phyloP scores from a whole-genome alignment of 2,888 invertebrate species.

The Odontomyia ornata region DNA sequence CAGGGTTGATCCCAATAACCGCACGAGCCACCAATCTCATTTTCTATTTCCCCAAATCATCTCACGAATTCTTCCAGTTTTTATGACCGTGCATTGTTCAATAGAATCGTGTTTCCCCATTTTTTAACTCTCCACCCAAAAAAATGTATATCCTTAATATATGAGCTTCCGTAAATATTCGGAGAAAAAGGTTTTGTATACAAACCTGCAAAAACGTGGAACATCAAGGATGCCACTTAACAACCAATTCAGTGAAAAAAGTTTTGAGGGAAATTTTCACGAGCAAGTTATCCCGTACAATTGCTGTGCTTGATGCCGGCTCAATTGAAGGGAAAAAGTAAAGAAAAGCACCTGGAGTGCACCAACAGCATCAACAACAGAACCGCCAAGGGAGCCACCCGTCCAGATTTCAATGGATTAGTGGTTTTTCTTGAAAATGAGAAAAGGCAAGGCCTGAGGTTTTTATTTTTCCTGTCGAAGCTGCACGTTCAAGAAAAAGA shows the following conservation, averaged over 20 bases:
- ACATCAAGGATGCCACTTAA: constrained; percentile 1
- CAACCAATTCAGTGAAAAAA: background rate
- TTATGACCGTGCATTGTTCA: background rate
- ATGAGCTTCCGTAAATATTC: background rate
- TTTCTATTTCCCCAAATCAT: background rate
- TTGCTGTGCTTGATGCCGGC: background rate
- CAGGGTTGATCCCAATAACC: background rate
- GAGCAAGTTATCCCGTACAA: background rate
- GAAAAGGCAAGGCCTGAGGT: background rate
- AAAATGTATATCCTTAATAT: background rate
- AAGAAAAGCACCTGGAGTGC: no score
- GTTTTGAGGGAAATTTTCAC: background rate
- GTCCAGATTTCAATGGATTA: constrained; percentile 9
- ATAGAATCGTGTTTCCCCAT: background rate
- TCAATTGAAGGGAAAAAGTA: background rate
- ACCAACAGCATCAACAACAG: no score
- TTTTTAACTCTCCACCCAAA: background rate
- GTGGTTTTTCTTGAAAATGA: background rate
- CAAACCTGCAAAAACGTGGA: background rate
- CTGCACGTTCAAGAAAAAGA: background rate
- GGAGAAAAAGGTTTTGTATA: background rate
- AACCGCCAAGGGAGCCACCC: background rate
- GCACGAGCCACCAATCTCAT: background rate
- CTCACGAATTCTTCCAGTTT: background rate
- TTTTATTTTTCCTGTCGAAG: background rate